Evolutionary conservation across 2,797 vertebrate genomes (phyloP), one percentile per base, ranked within the genome.

Genomic region (Cirrhinus molitorella): DNA sequence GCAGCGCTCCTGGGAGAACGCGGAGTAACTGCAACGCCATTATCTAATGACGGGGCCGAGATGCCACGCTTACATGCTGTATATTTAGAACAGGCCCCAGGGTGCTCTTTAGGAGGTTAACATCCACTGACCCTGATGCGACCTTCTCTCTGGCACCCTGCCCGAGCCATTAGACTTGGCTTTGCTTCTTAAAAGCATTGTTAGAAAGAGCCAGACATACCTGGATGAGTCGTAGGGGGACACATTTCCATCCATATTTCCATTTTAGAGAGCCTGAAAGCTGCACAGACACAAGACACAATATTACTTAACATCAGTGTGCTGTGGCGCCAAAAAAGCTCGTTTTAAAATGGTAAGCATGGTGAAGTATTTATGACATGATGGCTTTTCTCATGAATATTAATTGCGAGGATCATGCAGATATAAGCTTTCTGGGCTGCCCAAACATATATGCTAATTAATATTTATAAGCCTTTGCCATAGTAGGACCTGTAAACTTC

Each of bases 51-150:
- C 13, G 47, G 75, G 25, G 57, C 49, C 17, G 21, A 76, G 65
- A 74, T 34, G 14, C 65, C 43, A 59, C 31, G 34, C 71, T 76
- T 47, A 55, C 68, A 83, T 51, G 67, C 45, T 65, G 59, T 83
- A 84, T 85, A 86, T 87, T 53, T 82, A 53, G 59, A 85, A 78
- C 45, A 68, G 74, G 79, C 79, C 78, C 81, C 70, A 40, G 65
- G 78, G 82, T 79, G 85, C 81, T 88, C 57, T 87, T 88, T 85
- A 87, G 80, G 81, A 84, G 85, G 85, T 84, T 87, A 88, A 84
- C 87, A 84, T 86, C 45, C 66, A 61, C 72, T 87, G 86, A 83
- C 85, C 89, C 86, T 79, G 76, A 53, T 1, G 45, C 14, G 79
- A 88, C 88, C 89, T 75, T n/a, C 83, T 84, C 31, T 51, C 68